Evolutionary conservation across 2,113 vertebrate species (phyloP).

Genomic region (Hylia prasina): DNA sequence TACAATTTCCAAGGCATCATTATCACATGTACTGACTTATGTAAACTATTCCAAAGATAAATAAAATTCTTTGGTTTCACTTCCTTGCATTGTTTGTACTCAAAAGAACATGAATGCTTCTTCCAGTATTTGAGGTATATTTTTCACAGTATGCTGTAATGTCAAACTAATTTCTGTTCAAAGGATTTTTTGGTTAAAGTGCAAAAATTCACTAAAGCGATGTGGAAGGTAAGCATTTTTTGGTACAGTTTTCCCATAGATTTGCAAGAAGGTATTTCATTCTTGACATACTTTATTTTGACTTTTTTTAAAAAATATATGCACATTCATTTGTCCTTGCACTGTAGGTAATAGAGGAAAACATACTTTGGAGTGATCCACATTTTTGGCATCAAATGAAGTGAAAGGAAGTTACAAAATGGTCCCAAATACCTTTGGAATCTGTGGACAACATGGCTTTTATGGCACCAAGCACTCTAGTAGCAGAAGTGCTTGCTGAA

Average conservation of each 20-base stretch:
- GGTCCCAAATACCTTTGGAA: not conserved
- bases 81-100: not conserved
- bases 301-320: not conserved
- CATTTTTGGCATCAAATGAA: not conserved
- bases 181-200: constrained; percentile 54
- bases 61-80: constrained; percentile 17
- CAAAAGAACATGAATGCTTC: not conserved
- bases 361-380: not conserved
- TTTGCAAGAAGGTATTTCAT: not conserved
- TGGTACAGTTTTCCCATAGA: not conserved
- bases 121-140: constrained; percentile 42
- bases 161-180: constrained; percentile 26
- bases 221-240: constrained; percentile 5
- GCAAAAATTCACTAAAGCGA: constrained; percentile 42
- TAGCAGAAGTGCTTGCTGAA: not conserved
- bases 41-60: constrained; percentile 8
- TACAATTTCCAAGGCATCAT: not conserved
- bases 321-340: constrained; percentile 22
- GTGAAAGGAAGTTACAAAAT: not conserved
- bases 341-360: not conserved
- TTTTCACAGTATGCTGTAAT: constrained; percentile 17
- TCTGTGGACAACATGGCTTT: not conserved
- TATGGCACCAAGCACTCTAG: not conserved
- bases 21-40: not conserved
- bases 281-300: not conserved